Evolutionary conservation across 2,797 vertebrate genomes (phyloP).

Genomic region (Tokudaia muenninki): DNA sequence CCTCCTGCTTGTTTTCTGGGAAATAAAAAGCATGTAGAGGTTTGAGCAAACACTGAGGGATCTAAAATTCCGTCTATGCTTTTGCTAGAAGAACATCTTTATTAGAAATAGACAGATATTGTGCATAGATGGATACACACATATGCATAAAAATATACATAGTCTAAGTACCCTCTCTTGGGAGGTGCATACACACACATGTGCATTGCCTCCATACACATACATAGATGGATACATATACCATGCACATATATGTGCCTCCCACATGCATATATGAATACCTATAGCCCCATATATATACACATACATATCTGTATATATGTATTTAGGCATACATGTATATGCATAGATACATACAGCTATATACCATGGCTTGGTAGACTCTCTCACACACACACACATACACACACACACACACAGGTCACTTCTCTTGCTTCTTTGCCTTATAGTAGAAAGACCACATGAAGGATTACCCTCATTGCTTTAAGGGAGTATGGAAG

Average conservation of each 20-base stretch:
- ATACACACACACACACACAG: not conserved
- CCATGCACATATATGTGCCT: not conserved
- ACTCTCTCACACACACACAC: not conserved
- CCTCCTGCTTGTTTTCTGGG: slow-evolving; percentile 41
- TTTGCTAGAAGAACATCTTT: slow-evolving; percentile 5
- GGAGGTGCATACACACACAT: not conserved
- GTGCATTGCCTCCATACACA: not conserved
- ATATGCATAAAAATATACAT: not conserved
- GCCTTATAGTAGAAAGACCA: slow-evolving; percentile 41
- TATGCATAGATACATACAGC: not conserved
- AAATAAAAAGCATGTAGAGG: slow-evolving; percentile 18
- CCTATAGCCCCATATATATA: not conserved
- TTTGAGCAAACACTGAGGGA: not conserved
- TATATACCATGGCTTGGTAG: not conserved
- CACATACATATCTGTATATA: too few species aligned
- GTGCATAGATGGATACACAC: not conserved
- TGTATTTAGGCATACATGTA: too few species aligned
- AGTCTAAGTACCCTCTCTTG: not conserved
- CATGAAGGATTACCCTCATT: slow-evolving; percentile 52
- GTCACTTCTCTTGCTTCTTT: not conserved
- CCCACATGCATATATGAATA: not conserved
- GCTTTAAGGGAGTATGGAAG: slow-evolving; percentile 54
- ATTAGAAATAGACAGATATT: slow-evolving; percentile 25
- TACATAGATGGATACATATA: not conserved
- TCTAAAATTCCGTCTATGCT: slow-evolving; percentile 29